A percentile compares a stretch with the other conserved stretches of the same genome.
phyloP scores from a whole-genome alignment of 2,113 vertebrate species.

The Vulpes vulpes region DNA sequence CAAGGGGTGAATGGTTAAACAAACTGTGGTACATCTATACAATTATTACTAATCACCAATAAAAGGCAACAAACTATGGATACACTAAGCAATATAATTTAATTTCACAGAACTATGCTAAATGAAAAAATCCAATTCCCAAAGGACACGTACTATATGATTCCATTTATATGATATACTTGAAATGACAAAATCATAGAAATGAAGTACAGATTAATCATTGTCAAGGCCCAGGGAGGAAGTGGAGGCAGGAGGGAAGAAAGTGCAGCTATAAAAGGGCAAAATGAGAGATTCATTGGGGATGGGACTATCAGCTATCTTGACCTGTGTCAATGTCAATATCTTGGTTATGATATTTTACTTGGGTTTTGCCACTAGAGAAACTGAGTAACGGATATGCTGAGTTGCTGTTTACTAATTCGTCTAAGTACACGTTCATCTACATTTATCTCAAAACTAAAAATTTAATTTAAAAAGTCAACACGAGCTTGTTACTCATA shows the following conservation, averaged over 20 bases:
- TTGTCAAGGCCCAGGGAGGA: neutral
- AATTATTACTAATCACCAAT: neutral
- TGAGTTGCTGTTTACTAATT: neutral
- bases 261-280: fast-evolving
- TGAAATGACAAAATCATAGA: slow-evolving; percentile 51
- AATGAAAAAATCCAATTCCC: neutral
- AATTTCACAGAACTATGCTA: neutral
- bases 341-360: slow-evolving; percentile 1
- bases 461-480: neutral
- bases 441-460: slow-evolving; percentile 38
- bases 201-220: neutral
- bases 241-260: neutral
- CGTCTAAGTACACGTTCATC: neutral
- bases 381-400: neutral
- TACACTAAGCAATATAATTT: neutral
- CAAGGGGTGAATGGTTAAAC: neutral
- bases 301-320: neutral
- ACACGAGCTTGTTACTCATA: neutral
- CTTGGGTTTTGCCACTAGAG: neutral
- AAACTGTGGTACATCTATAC: neutral
- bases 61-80: neutral
- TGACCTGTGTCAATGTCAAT: neutral
- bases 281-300: neutral
- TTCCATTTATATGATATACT: neutral
- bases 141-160: neutral